These are phyloP conservation scores for Caranx ignobilis DNA, from an alignment of 2,113 vertebrate genomes.

Conservation along the genomic window DNA sequence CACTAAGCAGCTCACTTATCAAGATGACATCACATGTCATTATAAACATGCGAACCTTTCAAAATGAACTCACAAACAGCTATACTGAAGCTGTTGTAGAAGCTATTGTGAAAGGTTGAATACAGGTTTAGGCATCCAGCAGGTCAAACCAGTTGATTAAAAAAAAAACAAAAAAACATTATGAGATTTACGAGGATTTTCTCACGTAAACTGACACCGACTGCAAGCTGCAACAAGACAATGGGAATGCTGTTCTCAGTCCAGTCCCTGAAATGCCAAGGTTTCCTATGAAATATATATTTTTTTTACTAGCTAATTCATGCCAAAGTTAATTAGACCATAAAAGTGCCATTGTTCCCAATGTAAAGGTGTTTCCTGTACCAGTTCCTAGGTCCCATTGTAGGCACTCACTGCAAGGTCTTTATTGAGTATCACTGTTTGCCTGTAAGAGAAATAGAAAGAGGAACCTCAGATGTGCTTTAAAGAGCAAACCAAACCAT, in stretches of 20 bases:
- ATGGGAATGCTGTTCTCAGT: neutral
- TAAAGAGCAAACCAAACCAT: neutral
- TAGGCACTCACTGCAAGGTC: neutral
- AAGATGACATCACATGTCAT: constrained; percentile 23
- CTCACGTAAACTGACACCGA: neutral
- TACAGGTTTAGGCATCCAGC: neutral
- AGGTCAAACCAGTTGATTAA: constrained; percentile 21
- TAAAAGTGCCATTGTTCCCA: neutral
- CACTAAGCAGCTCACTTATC: constrained; percentile 36
- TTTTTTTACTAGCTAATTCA: neutral
- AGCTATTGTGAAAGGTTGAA: neutral
- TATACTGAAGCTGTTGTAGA: neutral
- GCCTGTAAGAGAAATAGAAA: neutral
- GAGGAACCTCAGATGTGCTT: neutral
- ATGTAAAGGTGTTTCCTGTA: constrained; percentile 41
- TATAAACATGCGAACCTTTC: neutral
- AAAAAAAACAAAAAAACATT: neutral
- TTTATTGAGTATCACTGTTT: neutral
- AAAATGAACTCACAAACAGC: neutral
- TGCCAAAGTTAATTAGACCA: neutral
- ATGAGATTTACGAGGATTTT: neutral
- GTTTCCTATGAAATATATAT: constrained; percentile 11
- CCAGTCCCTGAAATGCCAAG: neutral
- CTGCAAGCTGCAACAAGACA: constrained; percentile 11
- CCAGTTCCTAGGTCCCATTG: neutral